A percentile compares a stretch with the other conserved stretches of the same genome.
Conservation (phyloP, 37 sponge, comb jelly and placozoan species). For the Lycopodina hypogea region DNA sequence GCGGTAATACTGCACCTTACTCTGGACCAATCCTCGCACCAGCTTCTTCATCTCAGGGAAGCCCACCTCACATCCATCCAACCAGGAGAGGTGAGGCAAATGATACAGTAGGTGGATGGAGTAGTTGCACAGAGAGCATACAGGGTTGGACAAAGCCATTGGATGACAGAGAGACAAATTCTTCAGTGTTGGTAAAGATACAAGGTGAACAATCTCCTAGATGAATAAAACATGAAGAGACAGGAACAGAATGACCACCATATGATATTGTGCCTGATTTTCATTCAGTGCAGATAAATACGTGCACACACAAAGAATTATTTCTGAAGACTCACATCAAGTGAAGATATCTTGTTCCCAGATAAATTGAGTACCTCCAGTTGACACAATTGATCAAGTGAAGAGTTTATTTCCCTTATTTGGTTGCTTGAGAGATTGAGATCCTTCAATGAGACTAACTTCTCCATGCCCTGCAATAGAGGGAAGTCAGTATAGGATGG, state of each 20-base stretch:
- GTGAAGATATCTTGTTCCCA: constrained; percentile 60
- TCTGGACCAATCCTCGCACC: constrained; percentile 59
- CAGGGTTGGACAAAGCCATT: constrained; percentile 65
- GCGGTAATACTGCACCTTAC: constrained; percentile 80
- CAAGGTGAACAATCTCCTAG: constrained; percentile 53
- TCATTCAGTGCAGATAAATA: too few relatives aligned
- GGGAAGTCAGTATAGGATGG: not conserved
- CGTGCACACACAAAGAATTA: too few relatives aligned
- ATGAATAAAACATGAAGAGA: too few relatives aligned
- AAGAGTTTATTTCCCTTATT: constrained; percentile 53
- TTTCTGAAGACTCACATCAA: constrained; percentile 66
- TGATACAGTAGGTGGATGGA: constrained; percentile 81
- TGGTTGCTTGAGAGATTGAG: constrained; percentile 77
- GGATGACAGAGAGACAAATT: constrained; percentile 80
- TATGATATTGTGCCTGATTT: too few relatives aligned
- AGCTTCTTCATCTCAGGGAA: constrained; percentile 54
- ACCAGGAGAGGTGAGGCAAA: constrained; percentile 60
- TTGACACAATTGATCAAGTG: constrained; percentile 30
- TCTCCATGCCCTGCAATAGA: constrained; percentile 44
- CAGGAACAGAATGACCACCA: too few relatives aligned
- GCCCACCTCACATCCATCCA: constrained; percentile 62
- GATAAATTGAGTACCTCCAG: constrained; percentile 70
- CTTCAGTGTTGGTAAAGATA: constrained; percentile 31
- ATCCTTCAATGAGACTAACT: constrained; percentile 44
- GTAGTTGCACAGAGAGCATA: constrained; percentile 81